phyloP scores from a whole-genome alignment of 2,888 invertebrate species.

The Apomyelois bistriatella region DNA sequence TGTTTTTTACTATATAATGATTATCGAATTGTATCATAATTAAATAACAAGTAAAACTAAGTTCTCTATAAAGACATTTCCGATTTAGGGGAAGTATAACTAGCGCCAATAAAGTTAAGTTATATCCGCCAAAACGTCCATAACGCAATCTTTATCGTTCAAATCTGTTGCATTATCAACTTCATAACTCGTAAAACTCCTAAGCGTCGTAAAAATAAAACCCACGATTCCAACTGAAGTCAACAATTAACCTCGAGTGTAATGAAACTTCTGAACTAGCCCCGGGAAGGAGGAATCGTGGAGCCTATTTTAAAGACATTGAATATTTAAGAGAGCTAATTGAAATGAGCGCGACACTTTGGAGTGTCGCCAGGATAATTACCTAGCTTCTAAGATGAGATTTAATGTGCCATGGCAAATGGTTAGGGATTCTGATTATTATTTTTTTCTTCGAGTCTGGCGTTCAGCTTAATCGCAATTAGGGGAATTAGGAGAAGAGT shows the following conservation, averaged over 20 bases:
- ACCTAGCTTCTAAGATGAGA: constrained; percentile 76
- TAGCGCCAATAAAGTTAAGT: not conserved
- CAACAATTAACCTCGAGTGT: constrained; percentile 72
- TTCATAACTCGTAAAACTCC: constrained; percentile 58
- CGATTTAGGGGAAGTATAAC: not conserved
- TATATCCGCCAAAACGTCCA: constrained; percentile 16
- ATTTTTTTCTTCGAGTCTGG: constrained; percentile 18
- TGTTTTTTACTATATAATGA: not conserved
- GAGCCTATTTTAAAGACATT: constrained; percentile 79
- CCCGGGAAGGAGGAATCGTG: constrained; percentile 52
- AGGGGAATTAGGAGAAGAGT: constrained; percentile 14
- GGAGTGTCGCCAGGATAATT: constrained; percentile 79
- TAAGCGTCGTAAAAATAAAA: constrained; percentile 62
- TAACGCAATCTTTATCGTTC: constrained; percentile 28
- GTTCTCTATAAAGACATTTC: not conserved
- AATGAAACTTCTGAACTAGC: constrained; percentile 74
- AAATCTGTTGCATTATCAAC: constrained; percentile 48
- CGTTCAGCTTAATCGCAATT: constrained; percentile 28
- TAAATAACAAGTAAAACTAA: not conserved
- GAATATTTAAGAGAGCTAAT: constrained; percentile 80
- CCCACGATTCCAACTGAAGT: constrained; percentile 56
- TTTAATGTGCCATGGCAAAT: constrained; percentile 74
- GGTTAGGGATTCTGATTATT: constrained; percentile 49
- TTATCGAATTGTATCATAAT: not conserved
- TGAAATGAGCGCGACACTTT: constrained; percentile 79